phyloP scores from a whole-genome alignment of 1,140 invertebrate genomes.

The Camponotus vicinus region DNA sequence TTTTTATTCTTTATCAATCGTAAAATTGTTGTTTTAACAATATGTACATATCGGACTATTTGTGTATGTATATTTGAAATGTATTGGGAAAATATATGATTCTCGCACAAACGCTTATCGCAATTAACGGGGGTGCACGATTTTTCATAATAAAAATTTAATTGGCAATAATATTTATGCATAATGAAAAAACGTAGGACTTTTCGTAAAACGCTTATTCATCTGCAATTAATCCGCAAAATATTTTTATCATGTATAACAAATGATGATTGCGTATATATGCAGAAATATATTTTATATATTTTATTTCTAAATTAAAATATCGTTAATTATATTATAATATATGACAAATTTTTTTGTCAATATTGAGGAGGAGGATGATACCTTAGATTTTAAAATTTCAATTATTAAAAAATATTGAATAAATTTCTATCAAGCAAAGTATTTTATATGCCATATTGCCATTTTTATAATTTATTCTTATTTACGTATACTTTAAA shows the following conservation, averaged over 20 bases:
- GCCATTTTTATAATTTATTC: slow-evolving; percentile 15
- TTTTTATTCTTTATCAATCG: slow-evolving; percentile 43
- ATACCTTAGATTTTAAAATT: neutral
- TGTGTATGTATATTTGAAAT: slow-evolving; percentile 50
- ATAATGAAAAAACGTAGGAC: neutral
- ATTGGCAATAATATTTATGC: slow-evolving; percentile 14
- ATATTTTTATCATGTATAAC: slow-evolving; percentile 13
- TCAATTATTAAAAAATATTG: neutral
- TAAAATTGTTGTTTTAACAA: slow-evolving; percentile 55
- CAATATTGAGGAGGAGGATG: neutral
- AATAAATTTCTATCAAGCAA: slow-evolving; percentile 9
- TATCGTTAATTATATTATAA: neutral
- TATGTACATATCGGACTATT: slow-evolving; percentile 34
- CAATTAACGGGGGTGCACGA: slow-evolving; percentile 48
- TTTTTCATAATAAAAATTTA: slow-evolving; percentile 33
- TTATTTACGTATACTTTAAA: neutral
- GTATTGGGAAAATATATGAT: slow-evolving; percentile 16
- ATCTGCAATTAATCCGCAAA: slow-evolving; percentile 29
- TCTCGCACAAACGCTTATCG: slow-evolving; percentile 47
- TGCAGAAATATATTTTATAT: slow-evolving; percentile 3
- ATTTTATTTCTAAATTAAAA: neutral
- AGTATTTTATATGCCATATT: slow-evolving; percentile 9
- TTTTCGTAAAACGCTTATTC: slow-evolving; percentile 38
- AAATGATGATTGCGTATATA: slow-evolving; percentile 1
- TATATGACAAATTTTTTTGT: neutral